Evolutionary conservation across 2,888 invertebrate species (phyloP).

Genomic region (Thereva nobilitata): DNA sequence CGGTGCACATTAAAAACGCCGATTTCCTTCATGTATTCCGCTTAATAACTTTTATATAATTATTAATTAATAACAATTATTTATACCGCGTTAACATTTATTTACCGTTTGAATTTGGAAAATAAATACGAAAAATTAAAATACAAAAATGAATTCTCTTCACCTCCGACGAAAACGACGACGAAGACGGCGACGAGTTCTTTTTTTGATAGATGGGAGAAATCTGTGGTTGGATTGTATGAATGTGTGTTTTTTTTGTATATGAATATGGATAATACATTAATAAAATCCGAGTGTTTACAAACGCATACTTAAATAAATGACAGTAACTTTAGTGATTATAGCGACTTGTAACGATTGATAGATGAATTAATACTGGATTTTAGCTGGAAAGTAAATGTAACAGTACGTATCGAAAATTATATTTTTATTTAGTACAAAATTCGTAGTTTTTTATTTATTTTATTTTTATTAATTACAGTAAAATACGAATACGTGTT

Average conservation of each 20-base stretch:
- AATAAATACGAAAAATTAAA: slow-evolving; percentile 27
- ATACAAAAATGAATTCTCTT: slow-evolving; percentile 33
- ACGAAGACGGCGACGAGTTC: slow-evolving; percentile 25
- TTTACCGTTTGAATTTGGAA: neutral
- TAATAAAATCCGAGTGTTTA: neutral
- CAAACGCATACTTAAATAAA: slow-evolving; percentile 1
- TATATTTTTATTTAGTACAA: no score
- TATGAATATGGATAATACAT: neutral
- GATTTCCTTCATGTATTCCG: slow-evolving; percentile 6
- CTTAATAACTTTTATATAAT: neutral
- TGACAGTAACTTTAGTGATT: no score
- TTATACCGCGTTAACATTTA: neutral
- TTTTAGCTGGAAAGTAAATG: no score
- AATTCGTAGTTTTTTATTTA: no score
- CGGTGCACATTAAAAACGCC: slow-evolving; percentile 12
- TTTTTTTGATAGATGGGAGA: slow-evolving; percentile 16
- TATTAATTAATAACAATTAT: neutral
- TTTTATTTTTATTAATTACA: no score
- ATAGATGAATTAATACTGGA: no score
- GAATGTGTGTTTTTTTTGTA: neutral
- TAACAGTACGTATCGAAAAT: no score
- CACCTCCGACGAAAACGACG: slow-evolving; percentile 32
- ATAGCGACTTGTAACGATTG: no score
- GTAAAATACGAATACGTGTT: no score
- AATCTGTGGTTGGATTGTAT: neutral